These are phyloP conservation scores for Mastigias papua DNA, from an alignment of 30 jellyfish, hydroid and myxozoan genomes.

Conservation along the genomic window DNA sequence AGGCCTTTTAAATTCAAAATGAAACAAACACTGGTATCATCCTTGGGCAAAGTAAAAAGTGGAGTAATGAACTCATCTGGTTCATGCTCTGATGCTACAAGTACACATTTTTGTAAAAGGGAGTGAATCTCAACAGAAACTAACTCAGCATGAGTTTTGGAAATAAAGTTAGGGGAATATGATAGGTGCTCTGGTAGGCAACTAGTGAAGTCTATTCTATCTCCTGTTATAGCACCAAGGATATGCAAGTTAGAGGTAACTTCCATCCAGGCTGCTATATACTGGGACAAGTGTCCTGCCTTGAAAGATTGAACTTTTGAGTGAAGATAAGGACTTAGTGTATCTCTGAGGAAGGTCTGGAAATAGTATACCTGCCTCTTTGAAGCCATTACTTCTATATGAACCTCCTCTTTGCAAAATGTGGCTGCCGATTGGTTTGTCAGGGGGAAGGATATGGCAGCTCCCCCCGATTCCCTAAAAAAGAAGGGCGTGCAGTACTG, in stretches of 20 bases:
- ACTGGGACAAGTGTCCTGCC: neutral
- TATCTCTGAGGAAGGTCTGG: neutral
- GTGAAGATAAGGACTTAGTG: neutral
- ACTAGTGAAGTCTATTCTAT: neutral
- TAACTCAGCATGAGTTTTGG: neutral
- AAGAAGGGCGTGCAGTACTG: neutral
- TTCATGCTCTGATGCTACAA: neutral
- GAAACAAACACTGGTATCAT: slow-evolving; percentile 32
- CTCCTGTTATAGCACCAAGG: neutral
- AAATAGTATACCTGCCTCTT: slow-evolving; percentile 21
- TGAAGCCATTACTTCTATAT: neutral
- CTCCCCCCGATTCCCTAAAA: neutral
- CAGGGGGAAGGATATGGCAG: neutral
- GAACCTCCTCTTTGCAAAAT: neutral
- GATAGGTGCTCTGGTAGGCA: neutral
- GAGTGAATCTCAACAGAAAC: neutral
- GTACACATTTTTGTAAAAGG: neutral
- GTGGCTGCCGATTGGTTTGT: slow-evolving; percentile 3
- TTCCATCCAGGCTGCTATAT: neutral
- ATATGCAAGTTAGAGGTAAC: neutral
- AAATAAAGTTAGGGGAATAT: neutral
- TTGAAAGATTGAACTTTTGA: neutral
- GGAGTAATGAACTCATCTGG: slow-evolving; percentile 20
- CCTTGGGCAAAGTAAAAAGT: slow-evolving; percentile 26
- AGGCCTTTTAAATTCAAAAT: slow-evolving; percentile 33